A percentile compares a stretch with the other conserved stretches of the same genome.
phyloP scores from a whole-genome alignment of 2,888 invertebrate genomes.

The Parochlus steinenii region DNA sequence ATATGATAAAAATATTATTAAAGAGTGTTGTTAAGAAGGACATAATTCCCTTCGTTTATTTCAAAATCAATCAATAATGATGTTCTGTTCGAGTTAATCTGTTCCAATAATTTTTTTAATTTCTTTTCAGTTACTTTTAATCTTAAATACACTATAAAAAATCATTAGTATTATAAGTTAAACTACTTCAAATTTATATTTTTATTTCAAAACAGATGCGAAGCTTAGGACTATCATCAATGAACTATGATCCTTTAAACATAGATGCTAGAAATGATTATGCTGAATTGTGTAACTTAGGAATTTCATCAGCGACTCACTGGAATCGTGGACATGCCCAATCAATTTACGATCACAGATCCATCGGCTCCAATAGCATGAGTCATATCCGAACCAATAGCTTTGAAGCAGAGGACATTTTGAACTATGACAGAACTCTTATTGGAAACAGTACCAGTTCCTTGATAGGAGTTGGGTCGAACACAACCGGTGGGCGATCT shows the following conservation, averaged over 20 bases:
- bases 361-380: constrained; percentile 11
- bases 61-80: too few species aligned
- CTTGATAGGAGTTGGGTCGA: constrained; percentile 34
- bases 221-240: constrained; percentile 10
- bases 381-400: constrained; percentile 24
- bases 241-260: constrained; percentile 1
- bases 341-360: constrained; percentile 9
- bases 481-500: constrained; percentile 23
- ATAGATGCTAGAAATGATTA: constrained; percentile 33
- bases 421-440: constrained; percentile 6
- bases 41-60: too few species aligned
- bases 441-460: constrained; percentile 32
- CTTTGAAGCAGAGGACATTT: constrained; percentile 31
- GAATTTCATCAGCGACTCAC: constrained; percentile 14
- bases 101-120: too few species aligned
- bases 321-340: constrained; percentile 7
- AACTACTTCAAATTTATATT: too few species aligned
- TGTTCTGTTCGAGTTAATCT: too few species aligned
- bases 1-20: too few species aligned
- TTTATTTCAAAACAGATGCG: too few species aligned
- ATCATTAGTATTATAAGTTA: too few species aligned
- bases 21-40: too few species aligned
- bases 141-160: too few species aligned
- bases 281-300: constrained; percentile 33
- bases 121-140: too few species aligned